Conservation (phyloP, 2,113 vertebrate species). For the Daboia siamensis region DNA sequence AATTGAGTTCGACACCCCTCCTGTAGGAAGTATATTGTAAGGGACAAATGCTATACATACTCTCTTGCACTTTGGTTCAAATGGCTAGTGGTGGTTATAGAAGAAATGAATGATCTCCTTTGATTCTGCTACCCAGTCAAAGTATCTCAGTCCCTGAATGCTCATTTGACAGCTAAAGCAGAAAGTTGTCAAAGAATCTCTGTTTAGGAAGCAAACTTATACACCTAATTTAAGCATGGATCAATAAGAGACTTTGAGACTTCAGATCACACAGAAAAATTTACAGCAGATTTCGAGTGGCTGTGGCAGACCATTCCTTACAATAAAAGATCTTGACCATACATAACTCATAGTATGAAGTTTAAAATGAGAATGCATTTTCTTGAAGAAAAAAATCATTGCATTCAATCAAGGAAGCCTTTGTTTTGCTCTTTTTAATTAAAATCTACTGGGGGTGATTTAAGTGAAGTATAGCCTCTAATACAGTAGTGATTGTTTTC, state of each 20-base stretch:
- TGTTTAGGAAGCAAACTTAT: conserved; percentile 18
- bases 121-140: not conserved
- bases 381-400: conserved; percentile 25
- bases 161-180: conserved; percentile 31
- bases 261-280: conserved; percentile 9
- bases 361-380: conserved; percentile 6
- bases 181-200: fast-evolving
- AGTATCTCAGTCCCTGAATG: fast-evolving
- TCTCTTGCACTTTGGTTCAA: not conserved
- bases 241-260: conserved; percentile 47
- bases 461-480: conserved; percentile 43
- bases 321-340: not conserved
- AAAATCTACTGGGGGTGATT: conserved; percentile 39
- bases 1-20: no score
- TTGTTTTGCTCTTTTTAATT: conserved; percentile 42
- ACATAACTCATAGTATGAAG: not conserved
- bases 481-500: conserved; percentile 47
- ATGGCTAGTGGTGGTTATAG: conserved; percentile 1
- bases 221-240: conserved; percentile 21
- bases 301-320: not conserved
- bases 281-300: not conserved
- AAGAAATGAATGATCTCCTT: not conserved
- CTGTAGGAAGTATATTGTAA: not conserved
- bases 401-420: conserved; percentile 18
- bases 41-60: not conserved